Conservation (phyloP, 2,888 invertebrate species). For the Nymphalis polychloros region DNA sequence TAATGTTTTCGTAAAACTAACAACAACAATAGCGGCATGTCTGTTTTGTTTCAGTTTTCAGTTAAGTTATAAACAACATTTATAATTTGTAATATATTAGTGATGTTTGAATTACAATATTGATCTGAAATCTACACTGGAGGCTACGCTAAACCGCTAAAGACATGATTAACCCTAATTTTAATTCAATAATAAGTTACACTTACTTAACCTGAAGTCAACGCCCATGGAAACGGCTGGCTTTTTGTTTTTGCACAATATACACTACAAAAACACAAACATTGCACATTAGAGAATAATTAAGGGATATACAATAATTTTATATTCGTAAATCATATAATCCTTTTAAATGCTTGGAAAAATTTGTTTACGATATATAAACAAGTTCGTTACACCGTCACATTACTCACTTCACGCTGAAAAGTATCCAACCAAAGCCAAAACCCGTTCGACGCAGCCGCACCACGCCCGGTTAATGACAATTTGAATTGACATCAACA, state of each 20-base stretch:
- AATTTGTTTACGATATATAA: constrained; percentile 57
- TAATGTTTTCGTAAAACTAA: not conserved
- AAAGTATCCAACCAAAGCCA: constrained; percentile 47
- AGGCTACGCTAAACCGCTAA: constrained; percentile 38
- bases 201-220: constrained; percentile 72
- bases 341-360: constrained; percentile 42
- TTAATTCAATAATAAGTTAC: constrained; percentile 74
- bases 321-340: constrained; percentile 5
- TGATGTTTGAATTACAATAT: constrained; percentile 1
- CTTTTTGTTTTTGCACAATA: constrained; percentile 48
- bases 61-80: not conserved
- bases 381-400: constrained; percentile 62
- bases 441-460: constrained; percentile 66
- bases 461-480: constrained; percentile 74
- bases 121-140: constrained; percentile 1
- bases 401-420: constrained; percentile 68
- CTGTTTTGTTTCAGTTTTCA: constrained; percentile 6
- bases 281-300: constrained; percentile 4
- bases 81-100: not conserved
- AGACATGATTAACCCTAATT: constrained; percentile 56
- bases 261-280: constrained; percentile 46
- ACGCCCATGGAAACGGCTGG: constrained; percentile 74
- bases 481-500: constrained; percentile 43
- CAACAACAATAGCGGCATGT: not conserved
- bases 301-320: not conserved